phyloP scores from a whole-genome alignment of 2,888 invertebrate species.

The Phanerotoma sp. region DNA sequence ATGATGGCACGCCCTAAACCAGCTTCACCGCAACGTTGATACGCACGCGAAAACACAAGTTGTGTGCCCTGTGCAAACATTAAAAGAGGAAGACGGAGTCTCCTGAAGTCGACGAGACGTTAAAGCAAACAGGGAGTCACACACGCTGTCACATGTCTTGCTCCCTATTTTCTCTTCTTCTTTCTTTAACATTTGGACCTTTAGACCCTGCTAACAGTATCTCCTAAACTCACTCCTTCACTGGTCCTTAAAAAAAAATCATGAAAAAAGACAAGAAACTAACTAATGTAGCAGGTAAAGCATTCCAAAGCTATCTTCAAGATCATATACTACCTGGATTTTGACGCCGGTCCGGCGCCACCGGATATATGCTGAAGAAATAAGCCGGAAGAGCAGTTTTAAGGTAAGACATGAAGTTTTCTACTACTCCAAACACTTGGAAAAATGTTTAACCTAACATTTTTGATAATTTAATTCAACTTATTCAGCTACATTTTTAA shows the following conservation, averaged over 20 bases:
- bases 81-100: conserved; percentile 33
- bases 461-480: too few relatives aligned
- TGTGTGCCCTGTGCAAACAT: conserved; percentile 53
- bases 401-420: neutral
- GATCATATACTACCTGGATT: conserved; percentile 12
- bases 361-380: neutral
- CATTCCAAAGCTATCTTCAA: conserved; percentile 5
- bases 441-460: too few relatives aligned
- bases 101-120: conserved; percentile 48
- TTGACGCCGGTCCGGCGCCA: conserved; percentile 10
- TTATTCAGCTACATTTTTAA: too few relatives aligned
- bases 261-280: too few relatives aligned
- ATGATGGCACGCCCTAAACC: conserved; percentile 3
- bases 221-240: neutral
- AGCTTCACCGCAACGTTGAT: conserved; percentile 41
- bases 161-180: conserved; percentile 16
- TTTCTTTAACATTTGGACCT: neutral
- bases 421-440: too few relatives aligned
- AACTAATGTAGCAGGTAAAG: conserved; percentile 10
- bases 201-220: neutral
- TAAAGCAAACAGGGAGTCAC: conserved; percentile 54
- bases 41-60: conserved; percentile 52
- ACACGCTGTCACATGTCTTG: conserved; percentile 45
- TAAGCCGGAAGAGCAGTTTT: too few relatives aligned
- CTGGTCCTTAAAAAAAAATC: neutral